Evolutionary conservation across 2,888 invertebrate genomes (phyloP), one percentile per base, ranked within the genome.

Genomic region (Netelia melanura): DNA sequence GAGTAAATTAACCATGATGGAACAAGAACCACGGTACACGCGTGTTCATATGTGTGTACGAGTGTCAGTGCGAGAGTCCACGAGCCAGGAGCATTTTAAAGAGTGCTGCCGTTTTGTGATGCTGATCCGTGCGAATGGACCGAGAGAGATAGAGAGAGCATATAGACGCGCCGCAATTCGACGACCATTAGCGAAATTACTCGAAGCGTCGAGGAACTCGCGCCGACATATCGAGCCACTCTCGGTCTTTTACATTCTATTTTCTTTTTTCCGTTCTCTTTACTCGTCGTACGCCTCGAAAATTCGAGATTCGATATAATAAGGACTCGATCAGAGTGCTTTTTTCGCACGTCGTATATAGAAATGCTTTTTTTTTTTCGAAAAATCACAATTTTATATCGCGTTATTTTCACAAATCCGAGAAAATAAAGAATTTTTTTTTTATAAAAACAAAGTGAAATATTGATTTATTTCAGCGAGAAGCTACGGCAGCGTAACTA

Each of bases 101-200:
- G 56, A 77, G 78, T 78, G 84, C 81, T 78, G 74, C 80, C 56
- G 44, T 77, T 77, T 58, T 67, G 71, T 52, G 78, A 78, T 67
- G 80, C 72, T 11, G 61, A 17, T 75, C n/a, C 30, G 3, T 79
- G 78, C 75, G 58, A 44, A 44, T 25, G 54, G 48, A 10, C 30
- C 68, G 77, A 67, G 76, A 48, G 25, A 64, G 52, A 75, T 61
- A 52, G 61, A 80, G 64, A 75, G 25, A 64, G 61, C 86, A 71
- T 79, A 76, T 84, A 85, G 83, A 80, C 86, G 85, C 80, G 85
- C 86, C 82, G 87, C 89, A 89, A 91, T 90, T 90, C 89, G 85
- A 87, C n/a, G 87, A 87, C 92, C 93, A 93, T 93, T 93, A 93
- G 92, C 92, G 89, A 92, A 93, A 93, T 93, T 93, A 91, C 91